Conservation (phyloP, 2,888 invertebrate species). For the Serrognathus titanus region DNA sequence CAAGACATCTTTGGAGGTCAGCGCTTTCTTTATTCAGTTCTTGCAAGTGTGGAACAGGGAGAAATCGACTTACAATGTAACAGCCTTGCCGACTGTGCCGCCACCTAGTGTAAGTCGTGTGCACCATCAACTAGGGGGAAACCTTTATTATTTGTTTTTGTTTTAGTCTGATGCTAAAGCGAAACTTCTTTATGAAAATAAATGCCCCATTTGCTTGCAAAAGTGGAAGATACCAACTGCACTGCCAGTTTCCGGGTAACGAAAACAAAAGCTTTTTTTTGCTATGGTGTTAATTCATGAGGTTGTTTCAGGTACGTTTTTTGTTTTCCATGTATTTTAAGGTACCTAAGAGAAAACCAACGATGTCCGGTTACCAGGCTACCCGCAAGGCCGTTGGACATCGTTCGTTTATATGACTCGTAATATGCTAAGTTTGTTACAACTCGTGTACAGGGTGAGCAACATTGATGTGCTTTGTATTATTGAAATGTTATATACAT, state of each 20-base stretch:
- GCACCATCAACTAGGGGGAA: too few species aligned
- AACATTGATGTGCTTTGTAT: too few species aligned
- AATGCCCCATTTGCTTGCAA: constrained; percentile 76
- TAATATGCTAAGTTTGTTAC: background rate
- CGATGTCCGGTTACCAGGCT: constrained; percentile 75
- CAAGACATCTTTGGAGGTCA: constrained; percentile 62
- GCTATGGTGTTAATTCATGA: background rate
- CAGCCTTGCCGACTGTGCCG: constrained; percentile 55
- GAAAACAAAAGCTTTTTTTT: constrained; percentile 17
- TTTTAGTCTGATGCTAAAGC: constrained; percentile 52
- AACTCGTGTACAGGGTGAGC: too few species aligned
- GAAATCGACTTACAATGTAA: constrained; percentile 56
- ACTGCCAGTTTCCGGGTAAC: constrained; percentile 71
- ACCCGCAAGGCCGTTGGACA: constrained; percentile 64
- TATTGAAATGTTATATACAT: too few species aligned
- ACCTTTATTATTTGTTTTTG: constrained; percentile 20
- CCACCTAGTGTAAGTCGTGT: constrained; percentile 48
- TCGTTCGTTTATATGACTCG: constrained; percentile 62
- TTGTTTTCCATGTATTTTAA: constrained; percentile 82
- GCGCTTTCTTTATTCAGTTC: constrained; percentile 84
- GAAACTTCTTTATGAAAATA: constrained; percentile 53
- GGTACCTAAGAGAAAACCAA: constrained; percentile 58
- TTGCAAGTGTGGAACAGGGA: constrained; percentile 79
- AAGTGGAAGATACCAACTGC: constrained; percentile 72
- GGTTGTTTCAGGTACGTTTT: constrained; percentile 66